phyloP scores from a whole-genome alignment of 2,797 vertebrate genomes.

The Orientallactaga sibirica region DNA sequence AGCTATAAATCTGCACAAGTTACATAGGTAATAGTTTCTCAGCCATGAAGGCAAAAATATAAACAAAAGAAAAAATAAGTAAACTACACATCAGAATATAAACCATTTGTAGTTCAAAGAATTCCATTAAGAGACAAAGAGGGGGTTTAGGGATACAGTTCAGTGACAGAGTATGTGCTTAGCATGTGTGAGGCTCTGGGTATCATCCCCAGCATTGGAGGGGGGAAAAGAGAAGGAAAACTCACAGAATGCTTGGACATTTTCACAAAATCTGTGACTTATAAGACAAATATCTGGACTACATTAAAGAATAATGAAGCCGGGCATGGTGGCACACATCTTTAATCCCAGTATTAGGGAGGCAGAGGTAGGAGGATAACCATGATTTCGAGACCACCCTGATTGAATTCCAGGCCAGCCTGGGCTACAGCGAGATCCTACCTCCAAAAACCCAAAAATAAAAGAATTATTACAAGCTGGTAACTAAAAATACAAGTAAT shows the following conservation, averaged over 20 bases:
- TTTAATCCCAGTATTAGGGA: too few species aligned
- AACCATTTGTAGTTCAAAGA: background rate
- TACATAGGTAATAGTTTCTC: conserved; percentile 46
- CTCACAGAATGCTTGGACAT: conserved; percentile 3
- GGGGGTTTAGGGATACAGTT: background rate
- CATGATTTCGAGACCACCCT: too few species aligned
- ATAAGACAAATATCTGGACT: conserved; percentile 14
- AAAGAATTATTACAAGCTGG: conserved; percentile 20
- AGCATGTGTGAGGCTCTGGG: background rate
- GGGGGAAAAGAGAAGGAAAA: background rate
- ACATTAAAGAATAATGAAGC: background rate
- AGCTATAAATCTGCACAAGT: conserved; percentile 23
- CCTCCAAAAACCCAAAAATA: too few species aligned
- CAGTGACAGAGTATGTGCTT: background rate
- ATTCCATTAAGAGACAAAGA: too few species aligned
- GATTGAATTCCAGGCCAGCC: too few species aligned
- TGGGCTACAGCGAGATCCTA: too few species aligned
- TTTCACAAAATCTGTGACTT: conserved; percentile 6
- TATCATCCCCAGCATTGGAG: background rate
- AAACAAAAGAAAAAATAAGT: conserved; percentile 8
- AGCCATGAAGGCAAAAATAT: conserved; percentile 1
- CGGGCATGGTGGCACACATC: too few species aligned
- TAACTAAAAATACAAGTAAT: conserved; percentile 28
- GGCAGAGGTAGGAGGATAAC: too few species aligned
- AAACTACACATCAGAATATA: background rate